A percentile compares a stretch with the other conserved stretches of the same genome.
phyloP scores from a whole-genome alignment of 2,797 vertebrate species.

The Stomatorhinus walkeri region DNA sequence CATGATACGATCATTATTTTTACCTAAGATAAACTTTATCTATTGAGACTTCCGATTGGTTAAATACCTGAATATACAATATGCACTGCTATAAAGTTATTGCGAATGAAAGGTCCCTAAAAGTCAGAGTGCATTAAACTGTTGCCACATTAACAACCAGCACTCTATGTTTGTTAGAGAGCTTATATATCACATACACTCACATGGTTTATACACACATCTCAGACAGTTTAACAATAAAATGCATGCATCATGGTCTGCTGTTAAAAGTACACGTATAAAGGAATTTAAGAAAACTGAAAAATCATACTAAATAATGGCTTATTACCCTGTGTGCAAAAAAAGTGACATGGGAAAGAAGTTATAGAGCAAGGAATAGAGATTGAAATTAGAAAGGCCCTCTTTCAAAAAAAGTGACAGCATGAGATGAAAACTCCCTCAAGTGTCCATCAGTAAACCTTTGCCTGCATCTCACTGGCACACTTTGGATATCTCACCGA shows the following conservation, averaged over 20 bases:
- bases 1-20: not conserved
- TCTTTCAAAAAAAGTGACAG: not conserved
- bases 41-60: not conserved
- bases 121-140: not conserved
- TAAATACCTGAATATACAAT: not conserved
- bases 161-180: not conserved
- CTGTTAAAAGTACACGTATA: not conserved
- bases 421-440: not conserved
- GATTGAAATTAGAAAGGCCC: not conserved
- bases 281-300: not conserved
- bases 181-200: not conserved
- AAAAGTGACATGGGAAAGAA: not conserved
- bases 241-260: not conserved
- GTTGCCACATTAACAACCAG: not conserved
- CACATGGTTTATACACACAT: not conserved
- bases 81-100: not conserved
- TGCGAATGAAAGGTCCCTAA: not conserved
- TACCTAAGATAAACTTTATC: not conserved
- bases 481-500: not conserved
- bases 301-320: not conserved
- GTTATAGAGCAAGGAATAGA: not conserved
- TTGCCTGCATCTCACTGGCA: not conserved
- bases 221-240: not conserved
- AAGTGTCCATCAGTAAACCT: not conserved
- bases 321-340: not conserved